Evolutionary conservation across 2,888 invertebrate genomes (phyloP).

Genomic region (Deladenus siricidicola): DNA sequence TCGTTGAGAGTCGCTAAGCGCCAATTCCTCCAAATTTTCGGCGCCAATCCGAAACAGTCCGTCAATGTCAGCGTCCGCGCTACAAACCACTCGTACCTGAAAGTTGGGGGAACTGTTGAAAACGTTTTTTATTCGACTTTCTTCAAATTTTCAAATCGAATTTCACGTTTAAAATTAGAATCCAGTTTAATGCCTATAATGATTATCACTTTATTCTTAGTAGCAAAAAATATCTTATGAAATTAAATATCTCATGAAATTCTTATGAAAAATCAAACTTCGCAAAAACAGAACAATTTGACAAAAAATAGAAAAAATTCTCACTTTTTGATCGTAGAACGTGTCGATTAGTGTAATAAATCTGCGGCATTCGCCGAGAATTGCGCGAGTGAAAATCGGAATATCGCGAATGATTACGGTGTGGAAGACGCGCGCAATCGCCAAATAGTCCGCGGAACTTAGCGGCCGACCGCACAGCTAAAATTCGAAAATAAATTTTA

Average conservation of each 20-base stretch:
- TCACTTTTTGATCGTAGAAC: conserved; percentile 81
- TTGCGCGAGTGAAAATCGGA: conserved; percentile 70
- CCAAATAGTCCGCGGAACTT: conserved; percentile 87
- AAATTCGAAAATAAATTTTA: conserved; percentile 63
- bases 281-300: too few species aligned
- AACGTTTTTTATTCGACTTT: background rate
- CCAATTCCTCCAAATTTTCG: conserved; percentile 3
- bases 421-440: conserved; percentile 84
- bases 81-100: conserved; percentile 4
- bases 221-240: too few species aligned
- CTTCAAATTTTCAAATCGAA: too few species aligned
- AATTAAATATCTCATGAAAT: too few species aligned
- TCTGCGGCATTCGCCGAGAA: conserved; percentile 78
- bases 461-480: conserved; percentile 72
- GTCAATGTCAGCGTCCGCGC: conserved; percentile 1
- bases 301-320: too few species aligned
- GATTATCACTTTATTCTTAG: too few species aligned
- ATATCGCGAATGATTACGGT: conserved; percentile 73
- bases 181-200: too few species aligned
- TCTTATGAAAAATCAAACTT: too few species aligned
- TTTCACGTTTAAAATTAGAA: too few species aligned
- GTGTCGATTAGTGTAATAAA: conserved; percentile 96
- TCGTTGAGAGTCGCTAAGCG: background rate
- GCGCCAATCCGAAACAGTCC: background rate
- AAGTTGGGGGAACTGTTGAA: background rate